Conservation (phyloP, 2,113 vertebrate genomes). For the Marcusenius ussheri region DNA sequence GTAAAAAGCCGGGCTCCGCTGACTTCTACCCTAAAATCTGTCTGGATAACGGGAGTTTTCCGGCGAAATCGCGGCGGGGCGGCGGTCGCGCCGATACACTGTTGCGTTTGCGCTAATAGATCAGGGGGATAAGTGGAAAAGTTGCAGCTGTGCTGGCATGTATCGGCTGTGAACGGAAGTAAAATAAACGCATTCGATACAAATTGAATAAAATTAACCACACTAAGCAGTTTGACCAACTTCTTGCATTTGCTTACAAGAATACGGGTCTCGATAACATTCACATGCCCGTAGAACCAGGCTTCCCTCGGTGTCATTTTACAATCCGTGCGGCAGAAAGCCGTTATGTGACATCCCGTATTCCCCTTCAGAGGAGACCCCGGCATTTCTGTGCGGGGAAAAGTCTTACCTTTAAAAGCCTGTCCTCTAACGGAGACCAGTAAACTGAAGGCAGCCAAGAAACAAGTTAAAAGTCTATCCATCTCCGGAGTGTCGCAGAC, state of each 20-base stretch:
- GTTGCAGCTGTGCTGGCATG: not conserved
- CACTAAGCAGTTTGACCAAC: not conserved
- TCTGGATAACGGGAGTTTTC: not conserved
- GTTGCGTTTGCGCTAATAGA: not conserved
- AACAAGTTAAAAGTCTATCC: slow-evolving; percentile 65
- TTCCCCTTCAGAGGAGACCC: not conserved
- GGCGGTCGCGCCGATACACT: not conserved
- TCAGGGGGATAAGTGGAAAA: not conserved
- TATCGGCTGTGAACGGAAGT: not conserved
- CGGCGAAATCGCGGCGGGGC: not conserved
- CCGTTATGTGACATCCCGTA: not conserved
- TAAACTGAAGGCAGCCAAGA: slow-evolving; percentile 55
- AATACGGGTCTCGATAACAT: not conserved
- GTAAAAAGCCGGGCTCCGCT: not conserved
- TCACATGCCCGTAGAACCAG: not conserved
- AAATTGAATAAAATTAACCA: not conserved
- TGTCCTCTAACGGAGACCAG: slow-evolving; percentile 57
- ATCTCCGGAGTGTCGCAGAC: slow-evolving; percentile 50
- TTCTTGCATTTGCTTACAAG: not conserved
- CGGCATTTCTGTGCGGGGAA: not conserved
- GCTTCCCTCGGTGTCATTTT: slow-evolving; percentile 9
- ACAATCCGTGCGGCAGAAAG: not conserved
- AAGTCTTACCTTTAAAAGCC: slow-evolving; percentile 65
- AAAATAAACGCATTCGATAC: not conserved
- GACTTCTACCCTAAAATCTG: not conserved